These are phyloP conservation scores for Alouatta palliata DNA, from an alignment of 2,113 vertebrate genomes.

Conservation along the genomic window DNA sequence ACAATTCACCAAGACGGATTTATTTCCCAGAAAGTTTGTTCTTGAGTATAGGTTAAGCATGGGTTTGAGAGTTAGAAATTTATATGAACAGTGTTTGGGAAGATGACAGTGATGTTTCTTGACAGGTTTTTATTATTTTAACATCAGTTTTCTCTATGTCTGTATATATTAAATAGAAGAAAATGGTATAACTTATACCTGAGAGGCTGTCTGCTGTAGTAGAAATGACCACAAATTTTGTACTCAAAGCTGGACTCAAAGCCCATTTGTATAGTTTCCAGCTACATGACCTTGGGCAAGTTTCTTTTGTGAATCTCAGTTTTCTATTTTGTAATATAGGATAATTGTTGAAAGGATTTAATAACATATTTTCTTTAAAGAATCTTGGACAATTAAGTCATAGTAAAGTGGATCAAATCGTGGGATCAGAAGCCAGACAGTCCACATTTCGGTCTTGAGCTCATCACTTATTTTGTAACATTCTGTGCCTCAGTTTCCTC, in stretches of 20 bases:
- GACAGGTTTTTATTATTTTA: background rate
- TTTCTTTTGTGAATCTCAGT: background rate
- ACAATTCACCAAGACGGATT: slow-evolving; percentile 36
- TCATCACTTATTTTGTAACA: background rate
- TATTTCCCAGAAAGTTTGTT: slow-evolving; percentile 21
- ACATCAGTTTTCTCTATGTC: background rate
- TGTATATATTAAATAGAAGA: background rate
- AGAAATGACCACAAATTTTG: background rate
- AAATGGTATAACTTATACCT: background rate
- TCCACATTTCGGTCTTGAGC: background rate
- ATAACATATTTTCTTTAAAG: background rate
- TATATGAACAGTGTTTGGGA: background rate
- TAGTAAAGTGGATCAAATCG: background rate
- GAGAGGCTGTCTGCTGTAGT: background rate
- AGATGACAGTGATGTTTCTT: background rate
- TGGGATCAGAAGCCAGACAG: background rate
- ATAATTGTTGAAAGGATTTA: background rate
- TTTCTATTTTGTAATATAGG: background rate
- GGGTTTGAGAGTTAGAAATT: background rate
- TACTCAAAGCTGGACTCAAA: background rate
- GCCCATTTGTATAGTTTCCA: background rate
- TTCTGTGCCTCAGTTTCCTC: background rate
- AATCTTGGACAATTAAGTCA: background rate
- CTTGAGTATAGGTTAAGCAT: background rate
- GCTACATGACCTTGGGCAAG: background rate